Evolutionary conservation across 1,140 invertebrate species (phyloP), one percentile per base, ranked within the genome.

Genomic region (Lutraria rhynchaena): DNA sequence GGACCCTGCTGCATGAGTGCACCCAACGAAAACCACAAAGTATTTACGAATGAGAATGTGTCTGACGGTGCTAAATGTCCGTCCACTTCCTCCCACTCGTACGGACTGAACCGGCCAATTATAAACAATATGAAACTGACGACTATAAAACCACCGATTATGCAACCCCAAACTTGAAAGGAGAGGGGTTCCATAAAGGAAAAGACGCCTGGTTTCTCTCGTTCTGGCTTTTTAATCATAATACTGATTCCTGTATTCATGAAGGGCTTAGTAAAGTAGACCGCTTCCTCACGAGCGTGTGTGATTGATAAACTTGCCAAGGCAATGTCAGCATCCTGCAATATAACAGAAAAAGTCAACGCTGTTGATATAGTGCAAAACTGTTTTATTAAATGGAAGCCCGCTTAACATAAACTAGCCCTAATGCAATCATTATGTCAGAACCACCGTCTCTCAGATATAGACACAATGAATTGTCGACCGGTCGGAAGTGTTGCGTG

Each of bases 1-100:
- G 91, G 97, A 96, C 98, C 98, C 93, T 99, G 98, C 92, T 99
- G 98, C 97, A 99, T 98, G 90, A 99, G 97, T 57, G 98, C 98
- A 19, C 97, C 97, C 58, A 99, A 92, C 2, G 98, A 95, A 91
- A 99, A 99, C 98, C 98, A 99, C 33, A 91, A 57, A 19, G 90
- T 90, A 82, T 92, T 92, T 65, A 87, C 83, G 81, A 92, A 96
- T 85, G 96, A 98, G 93, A 99, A 99, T n/a, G 88, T 86, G 57
- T 89, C 87, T 35, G 83, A 87, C 19, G 83, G 81, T 0, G 85
- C 78, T 24, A 75, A 61, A 33, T 88, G 87, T 22, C 92, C 93
- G 69, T 90, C 87, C 67, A 91, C 91, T 96, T 97, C 95, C 80
- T 96, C 94, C 97, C 97, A 99, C 92, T 99, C 98, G 90, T 98